Evolutionary conservation across 2,113 vertebrate species (phyloP), one percentile per base, ranked within the genome.

Genomic region (mouse (Mus musculus)): DNA sequence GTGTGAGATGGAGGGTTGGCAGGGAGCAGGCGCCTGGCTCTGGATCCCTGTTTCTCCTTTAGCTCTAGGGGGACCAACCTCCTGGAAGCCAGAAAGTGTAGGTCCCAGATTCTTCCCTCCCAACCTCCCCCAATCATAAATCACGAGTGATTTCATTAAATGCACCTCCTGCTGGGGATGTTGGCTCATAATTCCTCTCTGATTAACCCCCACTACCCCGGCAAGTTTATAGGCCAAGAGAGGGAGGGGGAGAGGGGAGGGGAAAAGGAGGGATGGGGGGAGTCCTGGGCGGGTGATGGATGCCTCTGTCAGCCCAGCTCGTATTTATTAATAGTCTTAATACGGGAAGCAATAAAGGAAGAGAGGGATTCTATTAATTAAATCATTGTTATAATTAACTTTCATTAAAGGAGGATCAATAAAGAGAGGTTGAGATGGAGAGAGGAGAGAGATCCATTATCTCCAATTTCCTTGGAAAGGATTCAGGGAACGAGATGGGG

Each of bases 341-440:
- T 98, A 98, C 98, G 98, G 98, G 98, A 98, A 98, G 98, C 98
- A 97, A 97, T 98, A 98, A 98, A 98, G 98, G 97, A 98, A 98
- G 98, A 98, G 98, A 94, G 98, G 89, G 98, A 98, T 98, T 98
- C 98, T 98, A 98, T 98, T 98, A 98, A 99, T 99, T 99, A 99
- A 98, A 98, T 98, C 98, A 98, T 98, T 98, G 98, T 98, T 98
- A 98, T 99, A 98, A 99, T 99, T 99, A 99, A 98, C 98, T 98
- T 98, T 98, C 98, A 99, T 98, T 98, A 98, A 98, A 98, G 98
- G 98, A 98, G 98, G 98, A 98, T 98, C 98, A 98, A 98, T 98
- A 98, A 98, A 97, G 98, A 98, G 98, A 97, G 98, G 98, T 98
- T 97, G 94, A 96, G 94, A 98, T 95, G 96, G 97, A 98, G 97